Evolutionary conservation across 2,113 vertebrate species (phyloP), one percentile per base, ranked within the genome.

Genomic region (Gavialis gangeticus): DNA sequence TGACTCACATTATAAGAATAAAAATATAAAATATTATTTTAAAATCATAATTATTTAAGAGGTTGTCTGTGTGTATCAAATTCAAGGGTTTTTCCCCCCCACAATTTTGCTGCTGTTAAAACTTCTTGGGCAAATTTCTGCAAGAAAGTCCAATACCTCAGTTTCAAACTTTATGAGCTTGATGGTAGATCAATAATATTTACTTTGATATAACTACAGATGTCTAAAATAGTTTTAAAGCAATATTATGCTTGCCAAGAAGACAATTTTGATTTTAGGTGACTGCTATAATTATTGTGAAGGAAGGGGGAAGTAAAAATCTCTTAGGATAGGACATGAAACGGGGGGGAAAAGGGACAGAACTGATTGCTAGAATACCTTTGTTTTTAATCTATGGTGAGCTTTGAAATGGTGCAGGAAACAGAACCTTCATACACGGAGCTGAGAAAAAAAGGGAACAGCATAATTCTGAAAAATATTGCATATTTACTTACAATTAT

Each of bases 101-200:
- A 58, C 14, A 4, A 16, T 88, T 66, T 21, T 86, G 34, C 3
- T 63, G 24, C 12, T 76, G 5, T 62, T 91, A 82, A 37, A 2
- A n/a, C 71, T 67, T 75, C 79, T 27, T 27, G 75, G 77, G 17
- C 62, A 89, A 81, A 85, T 21, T 5, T 16, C 63, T 9, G 14
- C n/a, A 92, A 92, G 91, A 75, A 59, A 93, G 69, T 7, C 2
- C 9, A 92, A 13, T n/a, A 28, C 66, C 86, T 86, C 5, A 18
- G 27, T 83, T 94, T 93, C 28, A 92, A 71, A 93, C n/a, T 62
- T 79, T 25, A 2, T 91, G 60, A 83, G 14, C 94, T 95, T 97
- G 95, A 78, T 13, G n/a, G 46, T 30, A 93, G 85, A 83, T 83
- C 9, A 84, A 46, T 91, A 15, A 56, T 80, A 21, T 94, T 96